Conservation (phyloP, 2,888 invertebrate genomes). For the Escarpia spicata region DNA sequence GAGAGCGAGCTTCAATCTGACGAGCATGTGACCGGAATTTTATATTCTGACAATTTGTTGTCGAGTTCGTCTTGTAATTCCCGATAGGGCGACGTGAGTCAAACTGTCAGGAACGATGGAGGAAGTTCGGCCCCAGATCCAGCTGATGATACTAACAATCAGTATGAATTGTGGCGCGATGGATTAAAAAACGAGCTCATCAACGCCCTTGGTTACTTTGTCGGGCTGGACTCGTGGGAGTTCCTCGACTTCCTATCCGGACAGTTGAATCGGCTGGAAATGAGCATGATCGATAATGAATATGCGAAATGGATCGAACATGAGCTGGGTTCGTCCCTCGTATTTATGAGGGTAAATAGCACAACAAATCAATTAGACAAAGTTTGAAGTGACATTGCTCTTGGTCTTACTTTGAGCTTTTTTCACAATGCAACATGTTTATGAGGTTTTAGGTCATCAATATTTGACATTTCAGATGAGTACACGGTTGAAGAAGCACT, state of each 20-base stretch:
- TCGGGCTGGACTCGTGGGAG: neutral
- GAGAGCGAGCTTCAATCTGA: neutral
- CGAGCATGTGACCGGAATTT: neutral
- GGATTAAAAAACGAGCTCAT: neutral
- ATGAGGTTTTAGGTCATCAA: too few species aligned
- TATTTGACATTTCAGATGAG: too few species aligned
- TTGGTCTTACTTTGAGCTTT: too few species aligned
- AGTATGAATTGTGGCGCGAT: neutral
- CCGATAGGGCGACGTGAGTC: constrained; percentile 1
- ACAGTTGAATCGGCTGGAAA: neutral
- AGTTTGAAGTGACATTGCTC: too few species aligned
- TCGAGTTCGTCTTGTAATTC: neutral
- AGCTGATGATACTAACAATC: too few species aligned
- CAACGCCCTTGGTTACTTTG: neutral
- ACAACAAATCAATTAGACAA: too few species aligned
- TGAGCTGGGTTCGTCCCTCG: constrained; percentile 14
- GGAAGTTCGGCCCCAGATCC: neutral
- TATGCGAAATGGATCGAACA: neutral
- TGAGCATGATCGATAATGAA: neutral
- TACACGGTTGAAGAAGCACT: too few species aligned
- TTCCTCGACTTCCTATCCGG: neutral
- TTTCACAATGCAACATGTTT: too few species aligned
- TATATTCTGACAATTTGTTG: neutral
- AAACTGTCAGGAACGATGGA: neutral
- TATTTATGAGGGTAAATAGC: too few species aligned